These are phyloP conservation scores for Ptychodera flava DNA, from an alignment of 35 echinoderm and acorn worm species.

Conservation along the genomic window DNA sequence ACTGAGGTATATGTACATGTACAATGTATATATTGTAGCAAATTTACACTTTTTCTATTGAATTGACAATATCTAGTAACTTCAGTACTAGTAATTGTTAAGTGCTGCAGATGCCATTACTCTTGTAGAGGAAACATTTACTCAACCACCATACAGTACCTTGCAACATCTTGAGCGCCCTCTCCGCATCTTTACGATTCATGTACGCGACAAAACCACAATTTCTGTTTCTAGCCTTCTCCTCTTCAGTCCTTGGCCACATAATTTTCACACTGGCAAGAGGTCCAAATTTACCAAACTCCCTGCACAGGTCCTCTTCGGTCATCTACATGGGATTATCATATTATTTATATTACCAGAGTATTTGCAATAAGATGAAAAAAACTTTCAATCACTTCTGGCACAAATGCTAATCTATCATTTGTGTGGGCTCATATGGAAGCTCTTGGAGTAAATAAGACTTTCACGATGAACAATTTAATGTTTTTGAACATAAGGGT, in stretches of 20 bases:
- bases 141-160: no score
- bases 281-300: conserved; percentile 90
- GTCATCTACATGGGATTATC: conserved; percentile 64
- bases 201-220: conserved; percentile 98
- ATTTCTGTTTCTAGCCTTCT: conserved; percentile 84
- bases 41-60: no score
- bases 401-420: neutral
- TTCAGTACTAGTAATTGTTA: no score
- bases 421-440: no score
- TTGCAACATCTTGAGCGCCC: conserved; percentile 77
- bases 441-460: no score
- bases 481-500: no score
- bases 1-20: no score
- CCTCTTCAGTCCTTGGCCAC: conserved; percentile 92
- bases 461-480: no score
- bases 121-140: no score
- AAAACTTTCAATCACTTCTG: neutral
- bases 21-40: no score
- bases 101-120: no score
- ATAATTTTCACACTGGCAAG: conserved; percentile 98
- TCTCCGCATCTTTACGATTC: conserved; percentile 90
- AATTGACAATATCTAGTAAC: no score
- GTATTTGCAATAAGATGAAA: neutral
- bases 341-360: neutral
- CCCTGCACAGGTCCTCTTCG: conserved; percentile 83